These are phyloP conservation scores for Microctenopoma stevenorrisi DNA, from an alignment of 2,797 vertebrate species.

Conservation along the genomic window DNA sequence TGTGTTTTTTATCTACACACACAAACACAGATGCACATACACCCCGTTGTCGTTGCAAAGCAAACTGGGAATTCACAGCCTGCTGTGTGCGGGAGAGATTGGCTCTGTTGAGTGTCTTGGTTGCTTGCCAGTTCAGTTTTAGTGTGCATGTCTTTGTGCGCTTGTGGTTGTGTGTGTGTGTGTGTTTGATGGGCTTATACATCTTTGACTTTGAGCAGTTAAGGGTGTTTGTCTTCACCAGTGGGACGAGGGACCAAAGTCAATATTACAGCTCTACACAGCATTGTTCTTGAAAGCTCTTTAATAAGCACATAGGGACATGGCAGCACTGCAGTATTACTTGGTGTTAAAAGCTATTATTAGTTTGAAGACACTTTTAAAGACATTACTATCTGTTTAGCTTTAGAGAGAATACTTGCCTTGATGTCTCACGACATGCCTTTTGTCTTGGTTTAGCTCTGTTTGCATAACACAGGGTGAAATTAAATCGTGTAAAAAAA, in stretches of 20 bases:
- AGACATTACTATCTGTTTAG: slow-evolving; percentile 21
- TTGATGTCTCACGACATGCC: slow-evolving; percentile 24
- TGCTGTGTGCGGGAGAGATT: slow-evolving; percentile 72
- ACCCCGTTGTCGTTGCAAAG: slow-evolving; percentile 68
- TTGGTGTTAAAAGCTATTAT: slow-evolving; percentile 56
- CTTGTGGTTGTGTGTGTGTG: slow-evolving; percentile 38
- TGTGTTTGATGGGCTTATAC: slow-evolving; percentile 71
- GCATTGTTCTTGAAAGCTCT: slow-evolving; percentile 69
- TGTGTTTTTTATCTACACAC: slow-evolving; percentile 67
- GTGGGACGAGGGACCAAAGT: slow-evolving; percentile 68
- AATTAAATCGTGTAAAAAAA: background rate
- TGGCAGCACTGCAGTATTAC: slow-evolving; percentile 32
- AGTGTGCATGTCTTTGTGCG: slow-evolving; percentile 57
- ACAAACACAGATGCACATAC: slow-evolving; percentile 37
- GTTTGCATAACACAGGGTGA: slow-evolving; percentile 17
- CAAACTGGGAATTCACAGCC: slow-evolving; percentile 76
- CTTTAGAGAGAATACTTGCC: slow-evolving; percentile 8
- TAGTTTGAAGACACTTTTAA: slow-evolving; percentile 48
- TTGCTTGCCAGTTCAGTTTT: slow-evolving; percentile 73
- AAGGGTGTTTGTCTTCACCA: slow-evolving; percentile 76
- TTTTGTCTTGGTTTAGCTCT: slow-evolving; percentile 5
- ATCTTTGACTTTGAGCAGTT: slow-evolving; percentile 79
- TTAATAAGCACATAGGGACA: slow-evolving; percentile 63
- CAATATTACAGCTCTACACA: slow-evolving; percentile 60
- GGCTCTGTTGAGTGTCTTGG: slow-evolving; percentile 73